These are phyloP conservation scores for Lepidothrix coronata DNA, from an alignment of 2,113 vertebrate species.

Conservation along the genomic window DNA sequence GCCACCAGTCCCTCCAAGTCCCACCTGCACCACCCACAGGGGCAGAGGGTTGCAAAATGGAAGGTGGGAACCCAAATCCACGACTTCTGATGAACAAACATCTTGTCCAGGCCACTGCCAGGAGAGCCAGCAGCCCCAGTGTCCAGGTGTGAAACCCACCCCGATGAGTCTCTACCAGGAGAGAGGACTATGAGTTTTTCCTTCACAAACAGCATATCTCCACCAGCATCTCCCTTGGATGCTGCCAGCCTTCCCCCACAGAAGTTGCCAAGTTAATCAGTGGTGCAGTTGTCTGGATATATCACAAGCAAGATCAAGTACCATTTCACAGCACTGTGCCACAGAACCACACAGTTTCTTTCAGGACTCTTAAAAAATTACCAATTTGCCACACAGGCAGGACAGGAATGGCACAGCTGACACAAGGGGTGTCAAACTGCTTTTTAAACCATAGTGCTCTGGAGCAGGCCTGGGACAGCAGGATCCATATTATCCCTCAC, in stretches of 20 bases:
- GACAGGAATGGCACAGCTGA: neutral
- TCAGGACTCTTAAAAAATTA: neutral
- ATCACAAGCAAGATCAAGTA: neutral
- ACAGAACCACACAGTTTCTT: neutral
- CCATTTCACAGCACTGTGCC: neutral
- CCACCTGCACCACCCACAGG: neutral
- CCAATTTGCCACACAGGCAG: neutral
- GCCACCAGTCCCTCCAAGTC: neutral
- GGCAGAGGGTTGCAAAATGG: neutral
- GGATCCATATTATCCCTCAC: neutral
- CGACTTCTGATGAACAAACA: neutral
- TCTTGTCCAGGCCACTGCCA: neutral
- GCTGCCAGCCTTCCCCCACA: neutral
- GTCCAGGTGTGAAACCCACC: neutral
- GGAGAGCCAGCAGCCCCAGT: neutral
- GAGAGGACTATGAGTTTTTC: neutral
- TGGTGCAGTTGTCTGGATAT: neutral
- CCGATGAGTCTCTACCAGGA: neutral
- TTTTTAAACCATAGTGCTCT: neutral
- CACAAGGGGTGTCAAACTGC: neutral
- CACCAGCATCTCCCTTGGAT: neutral
- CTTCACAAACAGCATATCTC: neutral
- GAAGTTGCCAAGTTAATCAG: neutral
- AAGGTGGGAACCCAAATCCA: neutral
- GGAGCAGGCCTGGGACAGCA: neutral